phyloP scores from a whole-genome alignment of 1,140 invertebrate species.

The Orussus abietinus region DNA sequence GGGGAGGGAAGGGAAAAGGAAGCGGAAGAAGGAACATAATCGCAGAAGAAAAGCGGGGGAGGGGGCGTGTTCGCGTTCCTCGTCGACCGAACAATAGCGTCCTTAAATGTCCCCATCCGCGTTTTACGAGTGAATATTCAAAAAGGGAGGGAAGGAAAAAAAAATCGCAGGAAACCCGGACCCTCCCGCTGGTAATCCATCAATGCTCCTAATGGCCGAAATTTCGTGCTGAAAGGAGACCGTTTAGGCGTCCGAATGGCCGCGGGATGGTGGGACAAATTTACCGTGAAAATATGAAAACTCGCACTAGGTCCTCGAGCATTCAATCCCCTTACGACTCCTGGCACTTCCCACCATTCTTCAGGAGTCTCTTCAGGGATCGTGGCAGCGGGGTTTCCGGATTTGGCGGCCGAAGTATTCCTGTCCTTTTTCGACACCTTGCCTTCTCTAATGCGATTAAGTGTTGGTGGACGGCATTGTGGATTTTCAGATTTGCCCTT shows the following conservation, averaged over 20 bases:
- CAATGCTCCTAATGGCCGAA: slow-evolving; percentile 31
- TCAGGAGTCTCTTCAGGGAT: no score
- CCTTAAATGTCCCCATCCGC: slow-evolving; percentile 27
- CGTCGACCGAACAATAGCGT: slow-evolving; percentile 24
- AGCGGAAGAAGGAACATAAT: slow-evolving; percentile 9
- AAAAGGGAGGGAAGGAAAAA: no score
- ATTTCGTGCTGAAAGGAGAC: slow-evolving; percentile 27
- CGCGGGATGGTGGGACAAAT: slow-evolving; percentile 23
- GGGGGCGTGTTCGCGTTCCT: slow-evolving; percentile 18
- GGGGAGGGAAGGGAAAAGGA: slow-evolving; percentile 5
- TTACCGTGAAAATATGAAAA: slow-evolving; percentile 37
- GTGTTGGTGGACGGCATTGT: slow-evolving; percentile 21
- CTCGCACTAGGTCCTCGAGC: slow-evolving; percentile 6
- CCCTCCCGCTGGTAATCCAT: slow-evolving; percentile 28
- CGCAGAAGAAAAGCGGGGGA: neutral
- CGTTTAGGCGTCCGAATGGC: slow-evolving; percentile 27
- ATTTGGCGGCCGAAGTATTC: no score
- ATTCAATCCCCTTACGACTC: no score
- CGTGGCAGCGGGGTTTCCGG: no score
- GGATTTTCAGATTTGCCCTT: slow-evolving; percentile 22
- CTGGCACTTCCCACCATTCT: no score
- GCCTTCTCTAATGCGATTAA: slow-evolving; percentile 36
- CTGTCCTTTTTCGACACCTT: no score
- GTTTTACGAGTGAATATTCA: slow-evolving; percentile 29
- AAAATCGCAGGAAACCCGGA: no score